These are phyloP conservation scores for Scarus forsteni DNA, from an alignment of 2,797 vertebrate genomes.

Conservation along the genomic window DNA sequence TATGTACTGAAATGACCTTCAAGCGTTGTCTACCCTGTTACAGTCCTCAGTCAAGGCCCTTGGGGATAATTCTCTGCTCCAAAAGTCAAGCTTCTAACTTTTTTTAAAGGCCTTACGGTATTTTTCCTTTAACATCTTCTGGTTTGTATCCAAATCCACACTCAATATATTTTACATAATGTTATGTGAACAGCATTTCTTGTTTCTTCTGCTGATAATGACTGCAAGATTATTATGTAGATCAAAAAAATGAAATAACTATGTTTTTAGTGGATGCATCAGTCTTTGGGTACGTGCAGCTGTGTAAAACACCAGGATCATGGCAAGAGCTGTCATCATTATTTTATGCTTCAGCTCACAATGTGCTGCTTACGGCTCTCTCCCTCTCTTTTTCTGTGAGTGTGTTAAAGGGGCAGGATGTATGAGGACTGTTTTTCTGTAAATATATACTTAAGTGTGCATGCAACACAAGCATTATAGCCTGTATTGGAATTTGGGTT, in stretches of 20 bases:
- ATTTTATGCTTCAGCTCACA: slow-evolving; percentile 74
- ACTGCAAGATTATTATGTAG: background rate
- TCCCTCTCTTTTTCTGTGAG: slow-evolving; percentile 17
- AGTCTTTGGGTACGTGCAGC: background rate
- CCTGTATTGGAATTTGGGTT: slow-evolving; percentile 27
- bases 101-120: slow-evolving; percentile 6
- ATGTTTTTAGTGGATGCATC: background rate
- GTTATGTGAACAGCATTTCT: background rate
- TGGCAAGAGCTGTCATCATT: slow-evolving; percentile 57
- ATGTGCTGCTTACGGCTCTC: slow-evolving; percentile 67
- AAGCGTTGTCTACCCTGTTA: slow-evolving; percentile 16
- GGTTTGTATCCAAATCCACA: background rate
- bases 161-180: background rate
- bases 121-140: background rate
- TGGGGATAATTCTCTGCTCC: slow-evolving; percentile 10
- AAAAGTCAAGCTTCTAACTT: slow-evolving; percentile 6
- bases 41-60: slow-evolving; percentile 1
- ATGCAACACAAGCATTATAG: slow-evolving; percentile 43
- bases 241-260: slow-evolving; percentile 1
- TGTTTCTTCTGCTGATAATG: slow-evolving; percentile 1
- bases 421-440: slow-evolving; percentile 50
- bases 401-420: slow-evolving; percentile 18
- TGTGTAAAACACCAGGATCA: slow-evolving; percentile 57
- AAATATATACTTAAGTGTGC: slow-evolving; percentile 54
- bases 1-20: slow-evolving; percentile 28